These are phyloP conservation scores for Pristionchus maxplancki DNA, from an alignment of 2,888 invertebrate species.

Conservation along the genomic window DNA sequence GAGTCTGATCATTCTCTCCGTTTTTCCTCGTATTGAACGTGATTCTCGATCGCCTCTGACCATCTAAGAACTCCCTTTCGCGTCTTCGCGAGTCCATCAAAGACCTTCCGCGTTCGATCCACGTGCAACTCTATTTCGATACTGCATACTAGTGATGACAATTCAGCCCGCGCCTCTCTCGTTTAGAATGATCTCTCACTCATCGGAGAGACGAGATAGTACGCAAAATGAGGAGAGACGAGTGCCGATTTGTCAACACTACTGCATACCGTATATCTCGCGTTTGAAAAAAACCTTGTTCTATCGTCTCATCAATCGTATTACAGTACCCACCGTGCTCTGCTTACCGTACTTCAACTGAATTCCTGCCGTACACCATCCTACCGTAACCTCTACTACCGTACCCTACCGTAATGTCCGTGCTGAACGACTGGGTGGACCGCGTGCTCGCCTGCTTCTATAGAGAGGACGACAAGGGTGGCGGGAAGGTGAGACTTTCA, in stretches of 20 bases:
- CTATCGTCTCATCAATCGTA: too few species aligned
- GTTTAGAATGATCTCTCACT: too few species aligned
- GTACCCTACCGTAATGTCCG: not conserved
- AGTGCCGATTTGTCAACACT: too few species aligned
- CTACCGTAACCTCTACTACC: not conserved
- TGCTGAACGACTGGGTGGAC: constrained; percentile 67
- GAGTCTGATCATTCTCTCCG: not conserved
- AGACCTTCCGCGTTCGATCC: not conserved
- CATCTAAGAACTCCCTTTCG: not conserved
- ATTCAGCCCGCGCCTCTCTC: too few species aligned
- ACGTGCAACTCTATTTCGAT: not conserved
- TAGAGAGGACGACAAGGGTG: constrained; percentile 54
- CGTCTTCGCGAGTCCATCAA: not conserved
- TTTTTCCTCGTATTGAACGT: constrained; percentile 29
- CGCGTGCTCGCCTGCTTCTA: constrained; percentile 66
- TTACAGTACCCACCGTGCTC: not conserved
- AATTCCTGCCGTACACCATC: not conserved
- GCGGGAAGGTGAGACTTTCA: not conserved
- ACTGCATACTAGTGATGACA: not conserved
- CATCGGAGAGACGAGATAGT: too few species aligned
- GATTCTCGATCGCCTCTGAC: constrained; percentile 25
- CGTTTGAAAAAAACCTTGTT: too few species aligned
- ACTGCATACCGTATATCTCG: too few species aligned
- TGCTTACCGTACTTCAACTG: too few species aligned
- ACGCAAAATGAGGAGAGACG: too few species aligned